Conservation (phyloP, 2,888 invertebrate species). For the Drosophila algonquin region DNA sequence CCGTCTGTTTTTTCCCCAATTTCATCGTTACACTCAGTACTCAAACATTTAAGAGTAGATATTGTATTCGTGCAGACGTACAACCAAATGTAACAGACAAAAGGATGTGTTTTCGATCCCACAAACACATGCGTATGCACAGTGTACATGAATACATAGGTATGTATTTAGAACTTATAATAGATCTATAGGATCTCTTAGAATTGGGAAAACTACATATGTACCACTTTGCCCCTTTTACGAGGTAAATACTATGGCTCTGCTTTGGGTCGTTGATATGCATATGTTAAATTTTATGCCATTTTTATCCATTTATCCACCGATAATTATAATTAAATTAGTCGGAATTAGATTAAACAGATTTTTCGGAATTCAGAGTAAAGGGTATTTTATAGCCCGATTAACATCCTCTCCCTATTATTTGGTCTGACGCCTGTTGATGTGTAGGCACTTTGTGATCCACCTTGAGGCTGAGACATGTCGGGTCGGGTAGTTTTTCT, state of each 20-base stretch:
- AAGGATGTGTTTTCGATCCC: too few relatives aligned
- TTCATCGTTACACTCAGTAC: slow-evolving; percentile 5
- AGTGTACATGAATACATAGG: too few relatives aligned
- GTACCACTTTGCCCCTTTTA: too few relatives aligned
- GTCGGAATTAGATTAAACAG: background rate
- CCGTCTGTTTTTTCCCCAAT: slow-evolving; percentile 39
- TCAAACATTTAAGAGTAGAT: background rate
- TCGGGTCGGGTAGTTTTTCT: slow-evolving; percentile 68
- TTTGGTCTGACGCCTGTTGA: slow-evolving; percentile 63
- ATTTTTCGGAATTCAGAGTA: too few relatives aligned
- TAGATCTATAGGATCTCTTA: too few relatives aligned
- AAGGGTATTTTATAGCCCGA: background rate
- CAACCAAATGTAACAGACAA: too few relatives aligned
- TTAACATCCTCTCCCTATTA: slow-evolving; percentile 36
- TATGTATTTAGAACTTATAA: too few relatives aligned
- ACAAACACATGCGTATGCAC: too few relatives aligned
- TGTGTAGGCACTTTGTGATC: slow-evolving; percentile 36
- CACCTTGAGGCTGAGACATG: slow-evolving; percentile 63
- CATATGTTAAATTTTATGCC: background rate
- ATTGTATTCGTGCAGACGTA: background rate
- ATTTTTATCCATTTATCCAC: background rate
- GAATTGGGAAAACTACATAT: too few relatives aligned
- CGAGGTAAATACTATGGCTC: too few relatives aligned
- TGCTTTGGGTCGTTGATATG: too few relatives aligned
- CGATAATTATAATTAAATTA: background rate